These are phyloP conservation scores for Lamellibrachia columna DNA, from an alignment of 2,888 invertebrate species.

Conservation along the genomic window DNA sequence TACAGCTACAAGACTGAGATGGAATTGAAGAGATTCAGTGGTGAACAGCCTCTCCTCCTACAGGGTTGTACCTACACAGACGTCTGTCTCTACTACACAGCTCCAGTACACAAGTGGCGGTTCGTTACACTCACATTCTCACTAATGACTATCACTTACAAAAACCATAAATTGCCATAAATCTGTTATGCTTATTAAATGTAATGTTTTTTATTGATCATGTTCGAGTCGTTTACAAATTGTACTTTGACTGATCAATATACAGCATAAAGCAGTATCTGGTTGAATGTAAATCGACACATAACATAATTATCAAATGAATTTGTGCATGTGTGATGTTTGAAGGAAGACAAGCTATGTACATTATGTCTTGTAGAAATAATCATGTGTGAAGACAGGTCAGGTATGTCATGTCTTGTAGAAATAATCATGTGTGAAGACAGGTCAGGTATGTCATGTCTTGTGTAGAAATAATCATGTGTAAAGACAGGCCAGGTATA, in stretches of 20 bases:
- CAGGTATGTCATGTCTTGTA: not conserved
- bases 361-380: not conserved
- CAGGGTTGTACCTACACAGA: slow-evolving; percentile 27
- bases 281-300: too few species aligned
- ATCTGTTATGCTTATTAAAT: too few species aligned
- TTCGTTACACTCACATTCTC: not conserved
- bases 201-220: too few species aligned
- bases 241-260: too few species aligned
- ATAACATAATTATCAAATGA: not conserved
- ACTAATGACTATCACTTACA: too few species aligned
- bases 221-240: too few species aligned
- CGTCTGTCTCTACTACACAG: slow-evolving; percentile 36
- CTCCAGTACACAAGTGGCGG: slow-evolving; percentile 34
- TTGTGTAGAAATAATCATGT: not conserved
- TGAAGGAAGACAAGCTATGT: too few species aligned
- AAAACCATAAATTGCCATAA: too few species aligned
- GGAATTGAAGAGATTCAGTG: slow-evolving; percentile 27
- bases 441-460: not conserved
- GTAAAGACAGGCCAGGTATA: not conserved
- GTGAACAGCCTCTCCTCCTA: slow-evolving; percentile 27
- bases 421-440: not conserved
- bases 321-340: too few species aligned
- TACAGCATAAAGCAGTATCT: too few species aligned
- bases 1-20: slow-evolving; percentile 13
- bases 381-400: not conserved